Base-by-base conservation (phyloP, 2,888 invertebrate species). In the Aradus depressus region DNA sequence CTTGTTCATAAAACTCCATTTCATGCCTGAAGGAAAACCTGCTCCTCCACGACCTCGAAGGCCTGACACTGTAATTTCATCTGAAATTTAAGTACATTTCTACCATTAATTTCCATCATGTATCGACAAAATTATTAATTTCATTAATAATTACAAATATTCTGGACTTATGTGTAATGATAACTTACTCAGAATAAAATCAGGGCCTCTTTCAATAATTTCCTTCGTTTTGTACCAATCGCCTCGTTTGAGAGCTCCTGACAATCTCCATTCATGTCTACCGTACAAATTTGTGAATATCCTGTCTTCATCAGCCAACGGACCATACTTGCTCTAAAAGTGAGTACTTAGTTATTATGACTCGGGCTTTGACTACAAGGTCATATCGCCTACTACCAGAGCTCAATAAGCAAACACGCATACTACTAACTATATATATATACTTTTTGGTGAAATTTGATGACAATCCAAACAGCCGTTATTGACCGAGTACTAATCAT, bases 1-100 rank as follows among this genome's bases (percentile, higher is more conserved):
- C 67, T 95, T 97, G 66, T 92, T 93, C 98, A 98, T 99, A 70
- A 98, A 98, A 3, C 96, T 92, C 98, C 98, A 98, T 69, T 99
- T 98, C 92, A 99, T 91, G 14, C 98, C 98, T 10, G 96, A 85
- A 0, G 98, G 98, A 66, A 98, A 98, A 59, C 98, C 98, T 48
- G 98, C 98, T 2, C 98, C 98, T 12, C 98, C 98, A 42, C 98
- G 79, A 2, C 98, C 98, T 60, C 98, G 78, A 25, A 98, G 73
- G 34, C 98, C 98, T 0, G 97, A 97, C 14, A 80, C 78, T 68
- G 93, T 95, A 37, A 98, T 76, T 72, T 99, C 97, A 76, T 90
- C 80, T 80, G 65, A n/a, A n/a, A n/a, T n/a, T n/a, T n/a, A n/a
- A n/a, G n/a, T n/a, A n/a, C n/a, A n/a, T n/a, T n/a, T n/a, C n/a